These are phyloP conservation scores for Melipona quadrifasciata DNA, from an alignment of 1,140 invertebrate species.

Conservation along the genomic window DNA sequence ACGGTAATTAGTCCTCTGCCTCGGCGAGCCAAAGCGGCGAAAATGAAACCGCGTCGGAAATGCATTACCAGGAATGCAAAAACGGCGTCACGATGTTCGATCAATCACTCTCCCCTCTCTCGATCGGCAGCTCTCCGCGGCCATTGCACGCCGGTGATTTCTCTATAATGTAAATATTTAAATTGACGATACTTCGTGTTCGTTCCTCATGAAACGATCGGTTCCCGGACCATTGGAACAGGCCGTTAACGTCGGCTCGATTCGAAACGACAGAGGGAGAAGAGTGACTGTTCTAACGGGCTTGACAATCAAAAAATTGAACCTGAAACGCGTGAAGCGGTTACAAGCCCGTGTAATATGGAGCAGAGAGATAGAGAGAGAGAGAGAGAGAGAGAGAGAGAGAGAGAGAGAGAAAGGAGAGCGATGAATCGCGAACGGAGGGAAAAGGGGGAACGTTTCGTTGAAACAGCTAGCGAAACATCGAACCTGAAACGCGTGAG, in stretches of 20 bases:
- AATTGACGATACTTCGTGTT: constrained; percentile 21
- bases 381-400: neutral
- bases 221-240: neutral
- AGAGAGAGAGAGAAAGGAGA: neutral
- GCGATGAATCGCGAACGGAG: neutral
- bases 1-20: too few relatives aligned
- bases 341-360: neutral
- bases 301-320: constrained; percentile 7
- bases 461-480: neutral
- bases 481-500: neutral
- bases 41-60: neutral
- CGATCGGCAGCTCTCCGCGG: neutral
- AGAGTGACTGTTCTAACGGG: neutral
- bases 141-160: neutral
- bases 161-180: constrained; percentile 34
- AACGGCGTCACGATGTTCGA: neutral
- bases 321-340: constrained; percentile 2
- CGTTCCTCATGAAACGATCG: neutral
- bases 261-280: neutral
- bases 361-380: too few relatives aligned
- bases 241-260: neutral
- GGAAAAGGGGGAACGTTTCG: neutral
- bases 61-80: neutral
- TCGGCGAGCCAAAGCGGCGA: neutral
- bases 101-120: neutral